phyloP scores from a whole-genome alignment of 2,113 vertebrate species.

The Piprites chloris region DNA sequence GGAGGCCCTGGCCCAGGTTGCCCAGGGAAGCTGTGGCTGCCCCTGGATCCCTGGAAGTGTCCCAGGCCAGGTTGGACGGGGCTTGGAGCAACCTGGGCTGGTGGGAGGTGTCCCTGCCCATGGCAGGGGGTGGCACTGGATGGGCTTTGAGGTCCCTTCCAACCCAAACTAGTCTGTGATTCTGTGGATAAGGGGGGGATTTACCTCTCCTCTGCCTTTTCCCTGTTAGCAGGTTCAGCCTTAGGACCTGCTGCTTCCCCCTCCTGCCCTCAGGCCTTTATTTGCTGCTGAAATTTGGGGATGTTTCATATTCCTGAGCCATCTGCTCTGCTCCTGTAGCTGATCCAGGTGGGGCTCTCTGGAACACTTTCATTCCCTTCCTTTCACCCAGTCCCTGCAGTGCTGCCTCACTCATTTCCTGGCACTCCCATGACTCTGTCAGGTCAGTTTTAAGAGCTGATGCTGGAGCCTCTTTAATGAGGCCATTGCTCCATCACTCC shows the following conservation, averaged over 20 bases:
- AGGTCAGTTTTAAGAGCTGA: neutral
- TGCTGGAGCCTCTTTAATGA: neutral
- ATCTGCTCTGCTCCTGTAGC: neutral
- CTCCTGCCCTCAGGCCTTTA: accelerated
- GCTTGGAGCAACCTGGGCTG: neutral
- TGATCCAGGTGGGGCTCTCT: neutral
- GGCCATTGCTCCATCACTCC: neutral
- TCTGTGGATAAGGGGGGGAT: neutral
- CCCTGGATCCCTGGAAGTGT: neutral
- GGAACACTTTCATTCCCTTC: neutral
- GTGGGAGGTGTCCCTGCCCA: neutral
- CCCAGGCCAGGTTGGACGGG: neutral
- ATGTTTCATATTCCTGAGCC: accelerated
- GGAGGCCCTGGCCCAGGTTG: neutral
- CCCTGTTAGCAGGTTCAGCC: neutral
- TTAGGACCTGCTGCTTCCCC: neutral
- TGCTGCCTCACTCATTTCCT: neutral
- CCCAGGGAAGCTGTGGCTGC: neutral
- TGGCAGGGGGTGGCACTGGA: neutral
- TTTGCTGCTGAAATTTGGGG: neutral
- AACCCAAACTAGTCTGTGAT: neutral
- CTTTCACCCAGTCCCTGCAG: neutral
- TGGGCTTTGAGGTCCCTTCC: accelerated
- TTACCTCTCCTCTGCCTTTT: neutral
- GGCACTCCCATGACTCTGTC: neutral